Base-by-base conservation (phyloP, 2,113 vertebrate genomes). In the Suricata suricatta region DNA sequence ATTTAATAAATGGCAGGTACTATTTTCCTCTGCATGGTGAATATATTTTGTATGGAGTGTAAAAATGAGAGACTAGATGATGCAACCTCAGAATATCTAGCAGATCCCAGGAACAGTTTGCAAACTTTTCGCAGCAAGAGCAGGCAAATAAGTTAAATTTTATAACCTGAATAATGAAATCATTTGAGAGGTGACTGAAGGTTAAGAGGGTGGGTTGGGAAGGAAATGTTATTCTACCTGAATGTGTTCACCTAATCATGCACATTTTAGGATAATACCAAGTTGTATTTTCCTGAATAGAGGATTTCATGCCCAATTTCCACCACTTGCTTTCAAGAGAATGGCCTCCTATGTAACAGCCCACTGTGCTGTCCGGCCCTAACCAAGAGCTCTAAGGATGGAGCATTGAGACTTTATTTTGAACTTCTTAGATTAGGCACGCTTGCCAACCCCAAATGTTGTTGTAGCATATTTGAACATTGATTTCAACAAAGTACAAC, bases 141-240 rank as follows among this genome's bases (percentile, higher is more conserved):
- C 85, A 92, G 31, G 90, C 64, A 88, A 97, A 76, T 88, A 96
- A 91, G 88, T 91, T 94, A 96, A 88, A 96, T 95, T 96, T 94
- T 96, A 64, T 92, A 96, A 97, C 96, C 44, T 87, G 79, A 96
- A 95, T 97, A 97, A 97, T 97, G 95, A 94, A 97, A 95, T 98
- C 90, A 96, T 97, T 97, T 88, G 91, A 81, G 86, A 97, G 93
- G 74, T 0, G 3, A 74, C 82, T 91, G 79, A 84, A 95, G 94
- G 94, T 93, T 94, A 97, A 96, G 88, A 98, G 93, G 86, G 88
- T 95, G 90, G 74, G 31, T 25, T 16, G 63, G 47, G 80, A 85
- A 92, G 85, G 97, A 89, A 96, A 95, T 96, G 90, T 97, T 95
- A 94, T 94, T 98, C 97, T 96, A 88, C 88, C 87, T 95, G 96